A percentile compares a stretch with the other conserved stretches of the same genome.
Conservation (phyloP, 2,797 vertebrate species). For the Amniataba percoides region DNA sequence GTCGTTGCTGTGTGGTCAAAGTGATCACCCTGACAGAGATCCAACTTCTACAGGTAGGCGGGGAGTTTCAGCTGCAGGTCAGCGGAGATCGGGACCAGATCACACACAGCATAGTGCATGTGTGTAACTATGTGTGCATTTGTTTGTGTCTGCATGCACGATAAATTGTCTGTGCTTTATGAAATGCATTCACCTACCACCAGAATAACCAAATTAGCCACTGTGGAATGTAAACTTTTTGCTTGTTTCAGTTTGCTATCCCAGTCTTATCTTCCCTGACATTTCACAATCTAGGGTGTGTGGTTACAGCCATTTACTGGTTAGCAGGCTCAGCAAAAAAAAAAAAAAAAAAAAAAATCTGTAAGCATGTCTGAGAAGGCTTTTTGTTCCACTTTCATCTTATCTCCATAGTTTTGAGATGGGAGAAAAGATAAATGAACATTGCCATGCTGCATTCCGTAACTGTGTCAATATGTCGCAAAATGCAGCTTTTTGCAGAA, state of each 20-base stretch:
- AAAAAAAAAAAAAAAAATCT: constrained; percentile 40
- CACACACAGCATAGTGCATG: constrained; percentile 16
- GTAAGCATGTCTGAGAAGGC: constrained; percentile 40
- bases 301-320: constrained; percentile 67
- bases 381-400: constrained; percentile 67
- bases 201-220: constrained; percentile 44
- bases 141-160: constrained; percentile 47
- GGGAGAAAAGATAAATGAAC: constrained; percentile 21
- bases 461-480: constrained; percentile 20
- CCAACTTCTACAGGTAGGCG: constrained; percentile 85
- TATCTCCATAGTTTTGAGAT: constrained; percentile 46
- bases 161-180: not conserved
- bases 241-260: constrained; percentile 54
- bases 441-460: constrained; percentile 8
- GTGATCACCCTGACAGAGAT: constrained; percentile 87
- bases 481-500: constrained; percentile 57
- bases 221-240: constrained; percentile 55
- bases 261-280: constrained; percentile 57
- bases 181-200: constrained; percentile 32
- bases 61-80: constrained; percentile 5
- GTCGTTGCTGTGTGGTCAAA: constrained; percentile 84
- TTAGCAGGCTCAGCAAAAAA: constrained; percentile 70
- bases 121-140: constrained; percentile 17
- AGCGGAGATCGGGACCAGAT: not conserved
- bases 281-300: constrained; percentile 71